phyloP scores from a whole-genome alignment of 2,113 vertebrate species.

The Pampusana beccarii region DNA sequence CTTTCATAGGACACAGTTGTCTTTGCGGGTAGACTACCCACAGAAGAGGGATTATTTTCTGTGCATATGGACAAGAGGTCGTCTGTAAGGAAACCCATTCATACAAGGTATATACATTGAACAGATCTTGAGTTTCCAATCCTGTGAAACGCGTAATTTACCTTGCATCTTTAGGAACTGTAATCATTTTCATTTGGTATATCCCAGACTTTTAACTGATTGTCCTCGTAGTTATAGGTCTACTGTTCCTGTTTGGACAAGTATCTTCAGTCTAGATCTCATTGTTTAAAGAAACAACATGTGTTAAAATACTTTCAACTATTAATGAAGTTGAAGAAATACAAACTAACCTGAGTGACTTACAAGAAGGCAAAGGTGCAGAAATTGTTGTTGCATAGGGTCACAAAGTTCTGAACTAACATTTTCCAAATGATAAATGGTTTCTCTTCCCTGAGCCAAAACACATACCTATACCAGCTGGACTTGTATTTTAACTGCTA shows the following conservation, averaged over 20 bases:
- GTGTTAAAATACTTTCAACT: background rate
- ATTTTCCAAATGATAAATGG: background rate
- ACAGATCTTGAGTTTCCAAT: background rate
- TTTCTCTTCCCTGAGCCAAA: background rate
- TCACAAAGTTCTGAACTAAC: background rate
- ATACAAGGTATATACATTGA: background rate
- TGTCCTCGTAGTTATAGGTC: background rate
- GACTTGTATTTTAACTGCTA: background rate
- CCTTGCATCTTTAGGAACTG: background rate
- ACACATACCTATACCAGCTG: background rate
- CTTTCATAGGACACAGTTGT: background rate
- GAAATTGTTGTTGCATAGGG: background rate
- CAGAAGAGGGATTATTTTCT: background rate
- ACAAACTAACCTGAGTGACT: background rate
- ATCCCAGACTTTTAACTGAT: background rate
- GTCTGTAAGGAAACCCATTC: background rate
- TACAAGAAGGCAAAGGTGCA: background rate
- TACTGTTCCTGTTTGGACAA: background rate
- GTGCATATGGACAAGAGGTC: background rate
- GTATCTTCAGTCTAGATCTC: background rate
- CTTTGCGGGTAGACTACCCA: background rate
- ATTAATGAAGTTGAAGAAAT: background rate
- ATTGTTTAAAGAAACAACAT: background rate
- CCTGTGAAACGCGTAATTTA: background rate
- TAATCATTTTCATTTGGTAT: background rate